Base-by-base conservation (phyloP, 2,797 vertebrate genomes). In the Tachyglossus aculeatus region DNA sequence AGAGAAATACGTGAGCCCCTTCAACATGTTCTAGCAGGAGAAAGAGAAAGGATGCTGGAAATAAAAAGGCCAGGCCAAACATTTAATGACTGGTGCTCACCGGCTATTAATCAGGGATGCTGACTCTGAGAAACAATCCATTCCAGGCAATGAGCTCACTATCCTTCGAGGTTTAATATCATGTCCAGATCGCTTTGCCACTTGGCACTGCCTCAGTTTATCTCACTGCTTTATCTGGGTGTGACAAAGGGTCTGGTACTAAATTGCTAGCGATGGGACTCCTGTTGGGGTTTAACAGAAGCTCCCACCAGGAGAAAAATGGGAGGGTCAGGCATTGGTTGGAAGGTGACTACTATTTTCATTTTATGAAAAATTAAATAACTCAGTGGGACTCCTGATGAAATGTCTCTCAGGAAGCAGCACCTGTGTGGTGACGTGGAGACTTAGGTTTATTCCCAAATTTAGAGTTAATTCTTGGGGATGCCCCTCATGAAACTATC, bases 41-140 rank as follows among this genome's bases (percentile, higher is more conserved):
- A 63, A 24, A 40, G 15, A 56, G 16, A 63, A 21, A 59, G 24
- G 68, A 51, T 73, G 40, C 74, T 76, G 56, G 24, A 61, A 55
- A 34, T 31, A 48, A 57, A 25, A 59, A 74, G 31, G 57, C 38
- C 39, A 57, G 24, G 50, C 36, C 48, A 69, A 73, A 69, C 47
- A 40, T 59, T 73, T 59, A 71, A 83, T 79, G 74, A 44, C 43
- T 62, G 33, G 22, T 45, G 19, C 56, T 80, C 45, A 53, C 33
- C 59, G 73, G 43, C 44, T 62, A 56, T 63, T 58, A 57, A 66
- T 58, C 48, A 37, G 21, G 13, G 31, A 77, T 55, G 44, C 43
- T 31, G 18, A 37, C 16, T 4, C 59, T 57, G n/a, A 61, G 32
- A 58, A 69, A 41, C 22, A 67, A 32, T 21, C 48, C 48, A 73